A percentile compares a stretch with the other conserved stretches of the same genome.
Conservation (phyloP, 2,113 vertebrate genomes). For the Pomatorhinus ruficollis region DNA sequence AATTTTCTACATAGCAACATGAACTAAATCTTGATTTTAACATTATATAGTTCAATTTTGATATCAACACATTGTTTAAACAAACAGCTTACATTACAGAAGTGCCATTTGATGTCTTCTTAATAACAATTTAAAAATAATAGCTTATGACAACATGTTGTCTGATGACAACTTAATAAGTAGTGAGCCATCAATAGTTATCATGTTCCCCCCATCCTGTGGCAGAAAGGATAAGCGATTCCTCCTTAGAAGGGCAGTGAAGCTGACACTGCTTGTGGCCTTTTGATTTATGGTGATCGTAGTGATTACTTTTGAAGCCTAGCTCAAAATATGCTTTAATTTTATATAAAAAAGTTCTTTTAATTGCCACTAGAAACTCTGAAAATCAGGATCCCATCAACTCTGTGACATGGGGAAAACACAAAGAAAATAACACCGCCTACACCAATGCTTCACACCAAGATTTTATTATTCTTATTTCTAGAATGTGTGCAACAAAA, state of each 20-base stretch:
- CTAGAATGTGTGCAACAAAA: neutral
- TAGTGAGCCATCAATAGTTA: slow-evolving; percentile 27
- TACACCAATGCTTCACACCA: neutral
- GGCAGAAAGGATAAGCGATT: slow-evolving; percentile 38
- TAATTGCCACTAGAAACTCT: neutral
- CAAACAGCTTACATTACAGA: neutral
- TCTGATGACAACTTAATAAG: slow-evolving; percentile 32
- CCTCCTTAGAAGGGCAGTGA: neutral
- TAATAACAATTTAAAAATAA: slow-evolving; percentile 1
- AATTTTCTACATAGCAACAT: neutral
- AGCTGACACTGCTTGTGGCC: slow-evolving; percentile 6
- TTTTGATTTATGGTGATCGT: neutral
- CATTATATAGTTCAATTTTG: neutral
- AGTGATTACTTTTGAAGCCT: neutral
- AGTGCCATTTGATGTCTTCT: neutral
- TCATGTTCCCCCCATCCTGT: neutral
- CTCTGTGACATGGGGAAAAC: neutral
- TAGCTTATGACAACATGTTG: slow-evolving; percentile 41
- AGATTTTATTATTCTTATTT: neutral
- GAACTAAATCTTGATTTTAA: neutral
- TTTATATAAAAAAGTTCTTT: neutral
- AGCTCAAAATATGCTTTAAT: neutral
- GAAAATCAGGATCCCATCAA: neutral
- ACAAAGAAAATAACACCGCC: neutral
- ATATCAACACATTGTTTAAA: neutral